phyloP scores from a whole-genome alignment of 2,888 invertebrate species.

The Piscicola geometra region DNA sequence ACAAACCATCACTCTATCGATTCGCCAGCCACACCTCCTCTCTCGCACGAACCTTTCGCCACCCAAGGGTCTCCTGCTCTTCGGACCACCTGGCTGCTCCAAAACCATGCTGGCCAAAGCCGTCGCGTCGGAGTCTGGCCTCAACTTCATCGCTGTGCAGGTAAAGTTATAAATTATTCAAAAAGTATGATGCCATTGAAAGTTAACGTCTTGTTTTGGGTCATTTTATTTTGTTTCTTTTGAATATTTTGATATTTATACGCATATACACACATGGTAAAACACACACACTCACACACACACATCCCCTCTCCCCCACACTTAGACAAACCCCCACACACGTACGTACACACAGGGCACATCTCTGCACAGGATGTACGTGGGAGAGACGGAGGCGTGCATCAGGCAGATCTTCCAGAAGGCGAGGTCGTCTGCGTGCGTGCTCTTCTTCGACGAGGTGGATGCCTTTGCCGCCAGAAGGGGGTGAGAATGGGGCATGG shows the following conservation, averaged over 20 bases:
- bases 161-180: too few species aligned
- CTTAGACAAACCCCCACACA: too few species aligned
- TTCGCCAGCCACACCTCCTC: slow-evolving; percentile 79
- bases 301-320: too few species aligned
- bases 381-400: slow-evolving; percentile 92
- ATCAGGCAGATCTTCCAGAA: slow-evolving; percentile 76
- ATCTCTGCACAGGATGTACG: slow-evolving; percentile 93
- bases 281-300: too few species aligned
- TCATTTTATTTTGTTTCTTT: too few species aligned
- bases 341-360: slow-evolving; percentile 68
- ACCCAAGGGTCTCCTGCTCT: slow-evolving; percentile 84
- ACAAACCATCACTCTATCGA: slow-evolving; percentile 82
- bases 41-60: slow-evolving; percentile 74
- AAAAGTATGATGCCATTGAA: too few species aligned
- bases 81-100: slow-evolving; percentile 95
- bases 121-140: slow-evolving; percentile 84
- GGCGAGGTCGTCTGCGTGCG: slow-evolving; percentile 85
- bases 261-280: too few species aligned
- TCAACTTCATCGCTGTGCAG: slow-evolving; percentile 88
- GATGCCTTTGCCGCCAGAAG: slow-evolving; percentile 81
- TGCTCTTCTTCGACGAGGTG: slow-evolving; percentile 95
- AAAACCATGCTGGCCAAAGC: slow-evolving; percentile 98
- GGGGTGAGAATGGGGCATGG: slow-evolving; percentile 17
- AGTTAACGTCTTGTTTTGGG: too few species aligned
- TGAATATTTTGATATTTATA: too few species aligned